phyloP scores from a whole-genome alignment of 2,113 vertebrate species.

The Procavia capensis region DNA sequence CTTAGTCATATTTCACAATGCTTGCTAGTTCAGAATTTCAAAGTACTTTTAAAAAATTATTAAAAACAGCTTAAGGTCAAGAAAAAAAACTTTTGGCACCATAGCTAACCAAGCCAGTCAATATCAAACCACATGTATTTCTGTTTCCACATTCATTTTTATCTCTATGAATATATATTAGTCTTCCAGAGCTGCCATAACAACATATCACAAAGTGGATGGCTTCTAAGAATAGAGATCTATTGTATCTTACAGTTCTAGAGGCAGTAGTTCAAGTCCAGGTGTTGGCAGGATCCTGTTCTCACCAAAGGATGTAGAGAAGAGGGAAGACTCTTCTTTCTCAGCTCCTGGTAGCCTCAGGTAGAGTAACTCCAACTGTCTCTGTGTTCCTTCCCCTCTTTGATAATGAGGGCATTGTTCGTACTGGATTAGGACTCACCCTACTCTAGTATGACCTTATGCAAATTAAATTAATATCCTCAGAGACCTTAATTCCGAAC shows the following conservation, averaged over 20 bases:
- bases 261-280: not conserved
- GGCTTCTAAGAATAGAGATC: not conserved
- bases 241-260: not conserved
- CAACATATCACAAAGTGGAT: not conserved
- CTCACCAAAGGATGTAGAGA: not conserved
- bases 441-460: not conserved
- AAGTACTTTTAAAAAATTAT: not conserved
- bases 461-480: not conserved
- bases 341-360: not conserved
- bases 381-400: not conserved
- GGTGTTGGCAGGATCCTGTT: not conserved
- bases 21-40: not conserved
- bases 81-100: not conserved
- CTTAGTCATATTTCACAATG: not conserved
- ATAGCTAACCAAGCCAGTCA: not conserved
- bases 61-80: not conserved
- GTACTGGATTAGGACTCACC: not conserved
- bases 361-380: not conserved
- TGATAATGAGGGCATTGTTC: not conserved
- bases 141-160: not conserved
- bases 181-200: not conserved
- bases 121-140: not conserved
- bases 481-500: not conserved
- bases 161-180: not conserved
- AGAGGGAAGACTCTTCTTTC: not conserved